Conservation (phyloP, 2,888 invertebrate species). For the Chironomus riparius region DNA sequence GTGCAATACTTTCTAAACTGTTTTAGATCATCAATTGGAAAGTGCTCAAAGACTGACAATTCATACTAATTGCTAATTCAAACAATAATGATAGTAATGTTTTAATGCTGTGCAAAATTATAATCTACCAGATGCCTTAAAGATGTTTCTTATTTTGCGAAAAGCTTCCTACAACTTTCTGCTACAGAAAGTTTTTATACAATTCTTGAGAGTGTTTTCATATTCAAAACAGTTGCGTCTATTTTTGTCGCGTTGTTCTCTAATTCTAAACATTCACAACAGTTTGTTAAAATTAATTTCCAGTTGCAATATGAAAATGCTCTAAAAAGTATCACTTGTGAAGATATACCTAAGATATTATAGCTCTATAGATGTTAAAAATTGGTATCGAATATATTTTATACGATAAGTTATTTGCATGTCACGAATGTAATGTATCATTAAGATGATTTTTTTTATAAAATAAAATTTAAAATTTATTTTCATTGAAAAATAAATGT, state of each 20-base stretch:
- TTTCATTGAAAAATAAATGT: background rate
- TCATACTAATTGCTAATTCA: background rate
- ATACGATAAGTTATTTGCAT: no score
- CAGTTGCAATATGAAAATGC: no score
- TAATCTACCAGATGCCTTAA: background rate
- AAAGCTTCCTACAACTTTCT: background rate
- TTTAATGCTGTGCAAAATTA: background rate
- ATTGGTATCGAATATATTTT: no score
- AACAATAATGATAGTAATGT: background rate
- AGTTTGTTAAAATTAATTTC: no score
- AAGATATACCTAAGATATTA: no score
- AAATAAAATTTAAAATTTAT: background rate
- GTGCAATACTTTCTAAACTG: background rate
- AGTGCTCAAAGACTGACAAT: background rate
- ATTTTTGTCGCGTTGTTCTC: no score
- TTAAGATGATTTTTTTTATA: background rate
- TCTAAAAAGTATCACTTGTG: no score
- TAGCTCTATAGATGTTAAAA: no score
- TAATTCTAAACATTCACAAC: no score
- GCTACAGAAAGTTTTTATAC: background rate
- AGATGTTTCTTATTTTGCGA: background rate
- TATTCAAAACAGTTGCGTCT: no score
- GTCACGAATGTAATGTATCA: no score
- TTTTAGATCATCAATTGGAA: background rate
- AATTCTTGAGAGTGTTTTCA: background rate